Evolutionary conservation across 2,888 invertebrate species (phyloP).

Genomic region (Schizaphis graminum): DNA sequence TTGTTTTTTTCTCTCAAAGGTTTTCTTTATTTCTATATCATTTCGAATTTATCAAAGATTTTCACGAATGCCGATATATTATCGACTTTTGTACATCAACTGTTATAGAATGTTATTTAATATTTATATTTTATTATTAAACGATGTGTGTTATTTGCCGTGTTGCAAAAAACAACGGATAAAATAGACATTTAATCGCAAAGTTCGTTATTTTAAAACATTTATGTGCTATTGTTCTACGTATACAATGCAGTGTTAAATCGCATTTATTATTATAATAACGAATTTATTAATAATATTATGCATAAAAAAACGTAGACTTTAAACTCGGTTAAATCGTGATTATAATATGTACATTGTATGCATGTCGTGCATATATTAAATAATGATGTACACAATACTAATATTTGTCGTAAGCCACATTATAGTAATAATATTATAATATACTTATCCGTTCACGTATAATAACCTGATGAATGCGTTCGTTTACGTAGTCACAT

Average conservation of each 20-base stretch:
- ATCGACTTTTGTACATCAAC: neutral
- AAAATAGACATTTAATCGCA: neutral
- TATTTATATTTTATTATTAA: neutral
- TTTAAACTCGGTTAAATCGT: conserved; percentile 3
- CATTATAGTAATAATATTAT: neutral
- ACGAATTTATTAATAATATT: neutral
- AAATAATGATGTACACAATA: neutral
- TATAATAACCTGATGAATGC: neutral
- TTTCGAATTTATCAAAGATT: neutral
- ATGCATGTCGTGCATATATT: neutral
- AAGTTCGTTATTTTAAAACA: conserved; percentile 6
- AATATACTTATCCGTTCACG: neutral
- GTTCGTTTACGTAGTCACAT: neutral
- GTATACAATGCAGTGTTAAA: neutral
- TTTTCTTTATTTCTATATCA: conserved; percentile 20
- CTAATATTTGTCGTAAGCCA: neutral
- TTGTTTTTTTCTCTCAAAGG: neutral
- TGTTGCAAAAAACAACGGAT: neutral
- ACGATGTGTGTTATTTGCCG: neutral
- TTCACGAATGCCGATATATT: neutral
- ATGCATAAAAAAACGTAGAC: neutral
- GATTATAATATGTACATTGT: neutral
- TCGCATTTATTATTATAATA: neutral
- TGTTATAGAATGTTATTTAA: neutral
- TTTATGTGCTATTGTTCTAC: neutral